Percentiles rank a stretch among this genome's conserved stretches.
phyloP scores from a whole-genome alignment of 2,797 vertebrate genomes.

The Mus caroli region DNA sequence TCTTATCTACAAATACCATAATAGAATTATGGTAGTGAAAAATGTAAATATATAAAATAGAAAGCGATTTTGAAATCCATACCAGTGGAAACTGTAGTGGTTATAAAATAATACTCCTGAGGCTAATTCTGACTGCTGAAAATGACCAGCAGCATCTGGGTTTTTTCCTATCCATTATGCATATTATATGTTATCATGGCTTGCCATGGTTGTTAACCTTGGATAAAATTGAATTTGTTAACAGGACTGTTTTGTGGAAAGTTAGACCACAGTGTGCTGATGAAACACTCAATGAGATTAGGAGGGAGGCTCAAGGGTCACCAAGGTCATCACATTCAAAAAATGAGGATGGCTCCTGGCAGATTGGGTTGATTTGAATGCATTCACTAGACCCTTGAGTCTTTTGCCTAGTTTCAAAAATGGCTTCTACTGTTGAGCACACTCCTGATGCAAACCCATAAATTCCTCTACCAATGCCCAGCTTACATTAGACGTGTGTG shows the following conservation, averaged over 20 bases:
- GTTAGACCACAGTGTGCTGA: background rate
- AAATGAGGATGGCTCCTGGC: background rate
- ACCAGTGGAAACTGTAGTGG: background rate
- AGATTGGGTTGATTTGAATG: background rate
- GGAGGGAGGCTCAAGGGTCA: no score
- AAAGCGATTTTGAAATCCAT: background rate
- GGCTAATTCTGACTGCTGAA: conserved; percentile 37
- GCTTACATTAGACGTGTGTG: background rate
- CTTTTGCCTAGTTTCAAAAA: background rate
- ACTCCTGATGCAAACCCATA: background rate
- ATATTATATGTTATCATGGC: background rate
- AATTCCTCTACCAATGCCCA: background rate
- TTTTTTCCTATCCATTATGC: background rate
- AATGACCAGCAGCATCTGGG: background rate
- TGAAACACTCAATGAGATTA: background rate
- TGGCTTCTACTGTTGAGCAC: no score
- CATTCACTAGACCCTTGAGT: background rate
- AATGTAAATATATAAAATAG: conserved; percentile 18
- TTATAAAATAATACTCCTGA: background rate
- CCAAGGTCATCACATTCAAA: background rate
- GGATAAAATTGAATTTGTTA: background rate
- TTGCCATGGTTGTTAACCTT: background rate
- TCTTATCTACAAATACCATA: background rate
- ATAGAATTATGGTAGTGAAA: background rate
- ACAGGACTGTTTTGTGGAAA: background rate